Evolutionary conservation across 92 coral and sea anemone species (phyloP).

Genomic region (Palythoa grandiflora): DNA sequence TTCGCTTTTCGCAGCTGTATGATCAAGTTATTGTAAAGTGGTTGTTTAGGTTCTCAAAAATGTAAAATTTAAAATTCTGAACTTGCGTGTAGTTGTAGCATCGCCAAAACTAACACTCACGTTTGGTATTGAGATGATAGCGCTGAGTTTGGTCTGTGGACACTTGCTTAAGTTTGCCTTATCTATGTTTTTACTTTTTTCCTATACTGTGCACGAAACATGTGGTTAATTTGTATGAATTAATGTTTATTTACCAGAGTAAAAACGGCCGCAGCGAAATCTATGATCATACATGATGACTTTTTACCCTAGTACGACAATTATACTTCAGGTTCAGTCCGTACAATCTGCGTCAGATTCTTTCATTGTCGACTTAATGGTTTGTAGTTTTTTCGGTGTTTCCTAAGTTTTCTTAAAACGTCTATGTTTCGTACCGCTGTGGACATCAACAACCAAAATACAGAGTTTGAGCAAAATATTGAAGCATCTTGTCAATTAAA

Average conservation of each 20-base stretch:
- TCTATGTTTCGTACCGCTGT: background rate
- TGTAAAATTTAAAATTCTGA: background rate
- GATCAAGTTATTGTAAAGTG: background rate
- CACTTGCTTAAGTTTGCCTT: background rate
- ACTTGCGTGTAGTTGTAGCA: background rate
- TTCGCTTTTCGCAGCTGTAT: background rate
- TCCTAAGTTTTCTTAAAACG: no score
- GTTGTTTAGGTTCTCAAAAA: background rate
- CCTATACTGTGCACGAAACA: background rate
- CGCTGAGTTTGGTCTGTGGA: background rate
- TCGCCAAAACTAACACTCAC: background rate
- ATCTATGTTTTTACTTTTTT: background rate
- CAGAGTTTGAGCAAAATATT: constrained; percentile 1
- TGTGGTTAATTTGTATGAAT: background rate
- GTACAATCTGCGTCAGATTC: no score
- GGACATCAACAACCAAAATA: background rate
- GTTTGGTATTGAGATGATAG: background rate
- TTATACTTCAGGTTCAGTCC: no score
- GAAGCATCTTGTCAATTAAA: background rate
- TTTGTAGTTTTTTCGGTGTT: no score
- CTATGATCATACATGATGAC: background rate
- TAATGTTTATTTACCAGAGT: background rate
- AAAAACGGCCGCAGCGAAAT: background rate
- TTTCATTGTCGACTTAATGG: no score
- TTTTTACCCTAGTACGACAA: background rate